These are phyloP conservation scores for Atherinomorus stipes DNA, from an alignment of 2,113 vertebrate genomes.

Conservation along the genomic window DNA sequence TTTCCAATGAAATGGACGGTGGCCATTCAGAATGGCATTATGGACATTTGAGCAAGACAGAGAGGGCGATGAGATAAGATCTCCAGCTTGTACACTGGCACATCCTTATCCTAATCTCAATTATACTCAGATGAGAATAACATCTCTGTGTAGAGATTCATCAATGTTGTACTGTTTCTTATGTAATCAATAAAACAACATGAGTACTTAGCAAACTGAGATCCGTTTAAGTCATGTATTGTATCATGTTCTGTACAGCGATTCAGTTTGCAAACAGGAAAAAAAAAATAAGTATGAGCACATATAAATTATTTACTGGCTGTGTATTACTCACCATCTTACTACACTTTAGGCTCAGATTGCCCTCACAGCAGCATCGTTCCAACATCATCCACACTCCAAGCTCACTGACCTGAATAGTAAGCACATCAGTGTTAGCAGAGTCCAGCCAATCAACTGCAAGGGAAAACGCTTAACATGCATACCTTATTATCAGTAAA, in stretches of 20 bases:
- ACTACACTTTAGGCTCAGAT: conserved; percentile 33
- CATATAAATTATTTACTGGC: neutral
- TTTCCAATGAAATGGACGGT: conserved; percentile 35
- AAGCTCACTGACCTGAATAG: conserved; percentile 81
- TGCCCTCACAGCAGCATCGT: conserved; percentile 43
- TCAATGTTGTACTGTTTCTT: conserved; percentile 82
- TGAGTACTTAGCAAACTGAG: conserved; percentile 57
- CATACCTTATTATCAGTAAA: conserved; percentile 69
- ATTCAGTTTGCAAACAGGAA: neutral
- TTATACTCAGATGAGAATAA: conserved; percentile 71
- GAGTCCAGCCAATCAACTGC: conserved; percentile 64
- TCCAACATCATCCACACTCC: conserved; percentile 51
- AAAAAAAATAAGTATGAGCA: neutral
- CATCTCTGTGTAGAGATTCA: conserved; percentile 76
- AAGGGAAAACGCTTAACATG: conserved; percentile 65
- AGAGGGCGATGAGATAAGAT: conserved; percentile 63
- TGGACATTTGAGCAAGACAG: conserved; percentile 42
- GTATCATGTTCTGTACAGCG: conserved; percentile 15
- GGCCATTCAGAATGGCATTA: conserved; percentile 62
- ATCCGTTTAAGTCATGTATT: conserved; percentile 45
- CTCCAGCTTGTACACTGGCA: conserved; percentile 53
- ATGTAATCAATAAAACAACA: conserved; percentile 86
- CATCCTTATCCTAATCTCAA: conserved; percentile 58
- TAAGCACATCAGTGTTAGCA: conserved; percentile 69
- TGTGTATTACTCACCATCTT: conserved; percentile 26